A percentile compares a stretch with the other conserved stretches of the same genome.
These are phyloP conservation scores for Leptobrachium ailaonicum DNA, from an alignment of 2,113 vertebrate genomes.

Conservation along the genomic window DNA sequence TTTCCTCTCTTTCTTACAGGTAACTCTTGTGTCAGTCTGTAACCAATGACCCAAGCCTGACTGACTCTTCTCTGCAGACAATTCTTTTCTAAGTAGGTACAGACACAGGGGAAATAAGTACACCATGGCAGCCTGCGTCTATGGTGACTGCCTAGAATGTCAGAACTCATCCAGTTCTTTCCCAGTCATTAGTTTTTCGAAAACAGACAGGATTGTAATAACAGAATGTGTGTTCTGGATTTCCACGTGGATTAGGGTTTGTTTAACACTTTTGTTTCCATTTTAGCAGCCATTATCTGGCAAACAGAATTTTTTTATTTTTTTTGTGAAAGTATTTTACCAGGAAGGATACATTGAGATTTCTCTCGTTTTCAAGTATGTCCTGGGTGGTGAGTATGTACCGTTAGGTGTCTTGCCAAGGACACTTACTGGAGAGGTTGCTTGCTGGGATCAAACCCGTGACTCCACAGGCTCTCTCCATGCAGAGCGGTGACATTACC, in stretches of 20 bases:
- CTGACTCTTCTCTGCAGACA: slow-evolving; percentile 21
- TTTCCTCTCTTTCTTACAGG: background rate
- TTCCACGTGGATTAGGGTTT: slow-evolving; percentile 9
- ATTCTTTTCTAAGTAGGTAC: slow-evolving; percentile 29
- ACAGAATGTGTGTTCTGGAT: slow-evolving; percentile 1
- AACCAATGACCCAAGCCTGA: slow-evolving; percentile 11
- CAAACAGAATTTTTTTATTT: too few relatives aligned
- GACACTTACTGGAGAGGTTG: too few relatives aligned
- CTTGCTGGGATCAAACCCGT: too few relatives aligned
- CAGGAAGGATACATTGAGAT: too few relatives aligned
- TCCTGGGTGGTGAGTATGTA: too few relatives aligned
- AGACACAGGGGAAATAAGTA: slow-evolving; percentile 37
- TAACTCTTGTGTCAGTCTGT: background rate
- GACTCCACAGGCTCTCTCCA: too few relatives aligned
- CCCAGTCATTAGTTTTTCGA: slow-evolving; percentile 34
- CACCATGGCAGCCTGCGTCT: slow-evolving; percentile 12
- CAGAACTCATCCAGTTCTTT: slow-evolving; percentile 15
- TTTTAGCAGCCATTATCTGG: too few relatives aligned
- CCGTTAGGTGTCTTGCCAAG: too few relatives aligned
- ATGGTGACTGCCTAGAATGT: slow-evolving; percentile 10
- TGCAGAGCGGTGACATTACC: too few relatives aligned
- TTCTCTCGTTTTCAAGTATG: too few relatives aligned
- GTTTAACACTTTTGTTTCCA: background rate
- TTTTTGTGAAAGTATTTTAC: too few relatives aligned
- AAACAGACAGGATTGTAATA: slow-evolving; percentile 1